Percentiles rank a stretch among this genome's conserved stretches.
Evolutionary conservation across 2,113 vertebrate species (phyloP).

Genomic region (Odocoileus hemionus): DNA sequence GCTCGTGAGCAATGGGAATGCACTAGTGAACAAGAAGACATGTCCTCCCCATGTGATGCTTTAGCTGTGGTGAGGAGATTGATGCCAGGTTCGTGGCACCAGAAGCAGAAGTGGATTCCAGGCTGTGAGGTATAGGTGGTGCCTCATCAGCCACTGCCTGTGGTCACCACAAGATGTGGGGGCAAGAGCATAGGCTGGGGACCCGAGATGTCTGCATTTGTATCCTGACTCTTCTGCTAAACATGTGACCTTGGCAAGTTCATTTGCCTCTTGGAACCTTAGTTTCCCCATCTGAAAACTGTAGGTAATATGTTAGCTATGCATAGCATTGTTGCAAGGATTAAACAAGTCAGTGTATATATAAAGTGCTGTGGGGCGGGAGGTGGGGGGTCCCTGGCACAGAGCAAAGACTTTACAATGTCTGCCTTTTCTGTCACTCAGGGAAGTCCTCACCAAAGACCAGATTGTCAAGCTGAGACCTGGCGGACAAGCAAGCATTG

Average conservation of each 20-base stretch:
- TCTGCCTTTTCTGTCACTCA: not conserved
- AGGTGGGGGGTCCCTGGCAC: not conserved
- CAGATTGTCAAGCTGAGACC: not conserved
- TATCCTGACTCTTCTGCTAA: not conserved
- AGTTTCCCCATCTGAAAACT: not conserved
- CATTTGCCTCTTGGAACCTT: not conserved
- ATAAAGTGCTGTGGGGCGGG: fast-evolving
- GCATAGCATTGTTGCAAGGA: fast-evolving
- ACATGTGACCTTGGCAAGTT: not conserved
- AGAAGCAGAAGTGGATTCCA: not conserved
- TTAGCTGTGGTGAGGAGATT: not conserved
- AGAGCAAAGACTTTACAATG: not conserved
- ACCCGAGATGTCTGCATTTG: not conserved
- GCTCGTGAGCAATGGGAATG: not conserved
- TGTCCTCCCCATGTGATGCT: not conserved
- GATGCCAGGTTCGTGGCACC: fast-evolving
- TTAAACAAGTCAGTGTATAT: not conserved
- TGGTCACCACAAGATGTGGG: fast-evolving
- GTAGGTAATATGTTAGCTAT: fast-evolving
- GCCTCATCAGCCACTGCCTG: not conserved
- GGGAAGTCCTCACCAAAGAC: not conserved
- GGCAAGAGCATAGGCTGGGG: not conserved
- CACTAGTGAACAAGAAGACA: not conserved
- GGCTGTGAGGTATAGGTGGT: fast-evolving
- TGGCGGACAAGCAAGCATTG: not conserved